phyloP scores from a whole-genome alignment of 2,888 invertebrate species.

The Theodoxus fluviatilis region DNA sequence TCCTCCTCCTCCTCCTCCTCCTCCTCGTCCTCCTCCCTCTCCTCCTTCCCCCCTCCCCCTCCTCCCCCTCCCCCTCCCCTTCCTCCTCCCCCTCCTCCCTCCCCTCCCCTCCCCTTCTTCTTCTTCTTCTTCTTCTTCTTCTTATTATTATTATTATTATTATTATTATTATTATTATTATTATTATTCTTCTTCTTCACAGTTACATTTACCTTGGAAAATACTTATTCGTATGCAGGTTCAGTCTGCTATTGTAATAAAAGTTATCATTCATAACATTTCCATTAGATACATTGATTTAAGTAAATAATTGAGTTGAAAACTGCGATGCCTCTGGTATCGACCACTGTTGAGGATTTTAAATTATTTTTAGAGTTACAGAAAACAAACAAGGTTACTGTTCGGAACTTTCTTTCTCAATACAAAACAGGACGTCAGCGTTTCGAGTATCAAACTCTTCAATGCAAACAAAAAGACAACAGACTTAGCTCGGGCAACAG shows the following conservation, averaged over 20 bases:
- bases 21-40: background rate
- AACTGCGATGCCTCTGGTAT: too few species aligned
- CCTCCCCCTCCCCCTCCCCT: background rate
- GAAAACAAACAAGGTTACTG: too few species aligned
- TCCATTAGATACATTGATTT: too few species aligned
- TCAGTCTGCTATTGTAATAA: background rate
- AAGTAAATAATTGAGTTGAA: too few species aligned
- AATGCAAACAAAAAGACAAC: too few species aligned
- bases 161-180: background rate
- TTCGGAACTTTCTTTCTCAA: too few species aligned
- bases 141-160: background rate
- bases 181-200: background rate
- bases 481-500: too few species aligned
- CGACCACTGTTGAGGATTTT: too few species aligned
- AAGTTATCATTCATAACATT: too few species aligned
- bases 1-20: conserved; percentile 1
- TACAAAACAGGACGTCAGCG: too few species aligned
- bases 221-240: background rate
- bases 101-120: background rate
- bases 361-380: too few species aligned
- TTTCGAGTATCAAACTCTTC: too few species aligned
- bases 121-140: background rate
- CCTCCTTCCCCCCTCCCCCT: background rate
- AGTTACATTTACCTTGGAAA: background rate
- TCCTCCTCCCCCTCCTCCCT: background rate